Evolutionary conservation across 2,888 invertebrate species (phyloP).

Genomic region (Cheilosia vernalis): DNA sequence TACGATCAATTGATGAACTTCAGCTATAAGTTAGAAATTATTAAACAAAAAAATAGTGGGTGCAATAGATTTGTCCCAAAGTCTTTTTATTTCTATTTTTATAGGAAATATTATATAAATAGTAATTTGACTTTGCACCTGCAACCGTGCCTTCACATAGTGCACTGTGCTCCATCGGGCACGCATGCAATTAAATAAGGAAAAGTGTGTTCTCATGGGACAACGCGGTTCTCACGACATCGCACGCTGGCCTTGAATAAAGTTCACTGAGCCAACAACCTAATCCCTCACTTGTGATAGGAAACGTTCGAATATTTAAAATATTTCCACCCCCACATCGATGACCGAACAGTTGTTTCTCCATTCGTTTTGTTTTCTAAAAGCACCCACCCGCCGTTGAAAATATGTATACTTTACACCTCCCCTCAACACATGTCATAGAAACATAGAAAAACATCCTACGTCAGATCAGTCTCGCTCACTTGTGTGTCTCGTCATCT

Average conservation of each 20-base stretch:
- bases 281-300: constrained; percentile 10
- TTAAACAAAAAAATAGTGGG: no score
- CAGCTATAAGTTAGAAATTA: no score
- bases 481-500: constrained; percentile 27
- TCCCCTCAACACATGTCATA: no score
- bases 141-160: no score
- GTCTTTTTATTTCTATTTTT: no score
- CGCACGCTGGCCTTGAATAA: constrained; percentile 17
- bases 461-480: constrained; percentile 50
- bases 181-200: no score
- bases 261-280: constrained; percentile 29
- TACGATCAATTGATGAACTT: no score
- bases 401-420: constrained; percentile 2
- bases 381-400: background rate
- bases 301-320: constrained; percentile 11
- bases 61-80: no score
- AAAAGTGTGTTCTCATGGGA: no score
- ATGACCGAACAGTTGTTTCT: constrained; percentile 34
- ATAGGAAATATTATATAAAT: no score
- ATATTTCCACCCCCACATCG: constrained; percentile 3
- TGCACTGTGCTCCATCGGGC: no score
- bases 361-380: background rate
- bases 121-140: no score
- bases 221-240: background rate
- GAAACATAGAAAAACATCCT: constrained; percentile 4